Evolutionary conservation across 2,113 vertebrate genomes (phyloP), one percentile per base, ranked within the genome.

Genomic region (Bujurquina vittata): DNA sequence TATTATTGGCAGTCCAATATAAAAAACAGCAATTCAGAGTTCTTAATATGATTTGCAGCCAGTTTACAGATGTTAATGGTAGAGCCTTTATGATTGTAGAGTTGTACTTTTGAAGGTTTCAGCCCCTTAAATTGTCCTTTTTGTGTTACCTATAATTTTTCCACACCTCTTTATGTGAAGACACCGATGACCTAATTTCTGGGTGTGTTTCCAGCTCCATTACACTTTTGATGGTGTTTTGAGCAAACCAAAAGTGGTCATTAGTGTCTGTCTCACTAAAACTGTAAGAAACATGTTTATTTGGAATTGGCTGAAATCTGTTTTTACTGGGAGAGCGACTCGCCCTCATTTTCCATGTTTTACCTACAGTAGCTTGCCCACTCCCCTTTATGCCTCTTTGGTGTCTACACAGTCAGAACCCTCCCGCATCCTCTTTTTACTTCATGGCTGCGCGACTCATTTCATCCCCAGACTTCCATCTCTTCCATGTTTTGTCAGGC

Each of bases 181-280:
- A 52, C 5, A 7, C 7, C 7, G 3, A 52, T 18, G 15, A 18
- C 43, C 65, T 52, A 12, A 72, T 4, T 52, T 84, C 75, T 14
- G 55, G 49, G 22, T 87, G 78, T 73, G 20, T 40, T 43, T 12
- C 74, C 56, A 59, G 17, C 43, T 87, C 26, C 73, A 46, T 74
- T 81, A 33, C 46, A n/a, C 54, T 46, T 80, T 81, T 81, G 79
- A 90, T 79, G 46, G 7, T 65, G 75, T 78, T 88, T 91, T 40
- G 74, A 72, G 52, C 62, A 46, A 52, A 73, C 43, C 62, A 65
- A 76, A 65, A 80, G 46, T 40, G 84, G 49, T 84, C 83, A 87
- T 92, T 84, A 88, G 74, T 79, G 80, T 78, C 86, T 81, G 84
- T 83, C 49, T 83, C 65, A 77, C 69, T 85, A 73, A 85, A 81